These are phyloP conservation scores for Pterostichus madidus DNA, from an alignment of 2,888 invertebrate species.

Conservation along the genomic window DNA sequence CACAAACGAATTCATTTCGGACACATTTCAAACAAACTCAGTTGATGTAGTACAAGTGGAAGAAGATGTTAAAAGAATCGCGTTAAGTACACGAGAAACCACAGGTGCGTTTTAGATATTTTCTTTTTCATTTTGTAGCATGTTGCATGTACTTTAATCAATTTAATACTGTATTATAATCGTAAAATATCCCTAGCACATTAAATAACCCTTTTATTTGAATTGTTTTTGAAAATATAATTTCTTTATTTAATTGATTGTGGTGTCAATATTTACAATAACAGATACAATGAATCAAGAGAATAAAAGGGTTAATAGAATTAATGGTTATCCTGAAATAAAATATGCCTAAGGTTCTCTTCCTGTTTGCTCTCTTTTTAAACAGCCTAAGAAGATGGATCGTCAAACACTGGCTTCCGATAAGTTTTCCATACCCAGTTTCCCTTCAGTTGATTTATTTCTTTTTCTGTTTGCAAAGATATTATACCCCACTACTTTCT, in stretches of 20 bases:
- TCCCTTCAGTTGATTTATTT: constrained; percentile 70
- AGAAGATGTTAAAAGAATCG: constrained; percentile 85
- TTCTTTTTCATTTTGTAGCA: constrained; percentile 68
- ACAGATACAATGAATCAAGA: constrained; percentile 26
- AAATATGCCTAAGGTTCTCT: constrained; percentile 74
- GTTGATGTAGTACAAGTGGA: constrained; percentile 86
- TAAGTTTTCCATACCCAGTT: constrained; percentile 73
- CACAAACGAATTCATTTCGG: constrained; percentile 88
- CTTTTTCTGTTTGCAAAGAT: constrained; percentile 48
- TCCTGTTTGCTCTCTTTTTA: constrained; percentile 78
- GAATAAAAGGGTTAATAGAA: constrained; percentile 65
- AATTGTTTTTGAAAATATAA: constrained; percentile 30
- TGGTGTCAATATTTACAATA: not conserved
- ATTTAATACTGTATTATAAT: constrained; percentile 67
- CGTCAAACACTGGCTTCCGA: constrained; percentile 76
- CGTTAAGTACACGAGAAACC: constrained; percentile 79
- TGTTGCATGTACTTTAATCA: constrained; percentile 67
- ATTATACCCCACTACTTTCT: constrained; percentile 36
- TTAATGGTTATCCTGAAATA: constrained; percentile 54
- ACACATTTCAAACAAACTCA: constrained; percentile 84
- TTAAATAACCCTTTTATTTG: constrained; percentile 61
- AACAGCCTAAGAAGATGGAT: constrained; percentile 82
- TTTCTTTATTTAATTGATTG: not conserved
- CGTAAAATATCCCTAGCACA: constrained; percentile 53
- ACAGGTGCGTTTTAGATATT: constrained; percentile 79